Evolutionary conservation across 2,888 invertebrate genomes (phyloP), one percentile per base, ranked within the genome.

Genomic region (Athalia circularis): DNA sequence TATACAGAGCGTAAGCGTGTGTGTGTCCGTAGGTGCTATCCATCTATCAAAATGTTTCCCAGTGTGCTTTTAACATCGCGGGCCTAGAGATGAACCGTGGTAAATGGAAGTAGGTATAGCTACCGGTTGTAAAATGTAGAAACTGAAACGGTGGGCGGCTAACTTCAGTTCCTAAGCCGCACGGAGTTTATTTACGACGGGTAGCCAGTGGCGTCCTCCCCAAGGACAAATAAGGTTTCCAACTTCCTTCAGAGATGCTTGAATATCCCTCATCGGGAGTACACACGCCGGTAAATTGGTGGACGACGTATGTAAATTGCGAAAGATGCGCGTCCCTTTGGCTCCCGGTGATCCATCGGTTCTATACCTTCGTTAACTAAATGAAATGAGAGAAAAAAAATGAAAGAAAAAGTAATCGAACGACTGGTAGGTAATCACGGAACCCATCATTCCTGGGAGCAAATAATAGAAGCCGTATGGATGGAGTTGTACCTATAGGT

Each of bases 171-270:
- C 61, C 75, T 62, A 64, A 75, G 64, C 75, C 75, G 72, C 72
- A 75, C 43, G 29, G 75, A 75, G 75, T 64, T 62, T 75, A 75
- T 75, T 75, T 75, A 75, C 75, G 75, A 75, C 48, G 75, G 29
- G 72, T 75, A 61, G 62, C 52, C 75, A 62, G 64, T 72, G 72
- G 72, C 72, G 59, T 43, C 59, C 52, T 62, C 75, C 62, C 75
- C 62, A 45, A 75, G 75, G 75, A 75, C 75, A n/a, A 72, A 29
- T 47, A 50, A 75, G 64, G 62, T 75, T 52, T 29, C 48, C 48
- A 75, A 75, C 29, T 75, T 75, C 62, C 62, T 75, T 29, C 11
- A 29, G 75, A 75, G 75, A 64, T 75, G 75, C 62, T 61, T 62
- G 62, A 75, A 75, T 48, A 29, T 29, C 61, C 62, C 48, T 75